Base-by-base conservation (phyloP, 2,797 vertebrate species). In the Pseudochirops cupreus region DNA sequence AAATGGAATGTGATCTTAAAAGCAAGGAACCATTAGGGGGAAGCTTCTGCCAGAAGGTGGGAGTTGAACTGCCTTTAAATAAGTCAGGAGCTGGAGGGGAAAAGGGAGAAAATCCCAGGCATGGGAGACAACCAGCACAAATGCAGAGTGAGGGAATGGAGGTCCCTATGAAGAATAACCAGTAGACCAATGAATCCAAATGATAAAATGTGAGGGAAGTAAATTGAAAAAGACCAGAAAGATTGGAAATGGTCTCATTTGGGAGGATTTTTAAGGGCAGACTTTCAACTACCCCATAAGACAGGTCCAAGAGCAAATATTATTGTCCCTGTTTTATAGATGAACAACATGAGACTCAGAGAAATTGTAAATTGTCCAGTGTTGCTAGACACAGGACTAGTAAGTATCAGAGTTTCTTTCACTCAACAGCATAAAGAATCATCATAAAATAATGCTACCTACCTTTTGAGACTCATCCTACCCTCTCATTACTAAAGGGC, bases 401-500 rank as follows among this genome's bases (percentile, higher is more conserved):
- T 89, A 62, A 67, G n/a, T 82, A 82, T 82, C 67, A 82, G n/a
- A 82, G 67, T 5, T 82, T 82, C 74, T 82, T 91, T 91, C 52
- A n/a, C 28, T 91, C 13, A 53, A 55, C 4, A 55, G 29, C 52
- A 91, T 54, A 33, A 18, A 33, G 87, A 56, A 57, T 97, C 58
- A 92, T 91, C 74, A 92, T 91, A 92, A 94, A 91, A 91, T 91
- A 91, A 97, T 93, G 82, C 56, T 94, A 52, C 90, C 59, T 94
- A 39, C 90, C 31, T 16, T 91, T 92, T 26, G 58, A 95, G 90
- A 90, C 31, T 26, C 56, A 87, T 74, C 57, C 92, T 92, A 97
- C 94, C 92, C 87, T 89, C 92, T 97, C 92, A 96, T 97, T 97
- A 96, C 91, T 87, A 97, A 97, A 96, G 52, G 93, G 82, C 93